These are phyloP conservation scores for Nematolebias whitei DNA, from an alignment of 2,113 vertebrate species.

Conservation along the genomic window DNA sequence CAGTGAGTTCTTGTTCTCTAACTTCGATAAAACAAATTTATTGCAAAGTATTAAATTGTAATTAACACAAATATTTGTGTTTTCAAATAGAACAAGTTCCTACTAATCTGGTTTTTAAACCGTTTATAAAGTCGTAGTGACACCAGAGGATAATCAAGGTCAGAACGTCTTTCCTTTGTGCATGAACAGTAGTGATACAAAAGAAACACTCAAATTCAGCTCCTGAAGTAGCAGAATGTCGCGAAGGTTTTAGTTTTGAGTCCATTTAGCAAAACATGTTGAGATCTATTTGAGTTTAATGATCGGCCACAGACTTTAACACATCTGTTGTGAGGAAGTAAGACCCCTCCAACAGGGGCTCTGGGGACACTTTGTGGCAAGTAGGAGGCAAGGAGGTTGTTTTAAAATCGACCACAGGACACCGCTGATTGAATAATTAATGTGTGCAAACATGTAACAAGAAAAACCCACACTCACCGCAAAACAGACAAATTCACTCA, in stretches of 20 bases:
- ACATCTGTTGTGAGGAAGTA: neutral
- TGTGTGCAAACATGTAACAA: constrained; percentile 50
- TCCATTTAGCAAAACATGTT: neutral
- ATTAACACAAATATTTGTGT: no score
- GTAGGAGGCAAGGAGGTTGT: constrained; percentile 39
- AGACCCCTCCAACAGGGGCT: constrained; percentile 17
- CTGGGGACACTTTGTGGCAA: constrained; percentile 66
- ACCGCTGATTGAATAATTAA: constrained; percentile 78
- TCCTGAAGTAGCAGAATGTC: neutral
- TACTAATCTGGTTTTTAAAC: no score
- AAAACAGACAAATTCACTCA: no score
- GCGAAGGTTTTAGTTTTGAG: neutral
- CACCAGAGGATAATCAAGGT: no score
- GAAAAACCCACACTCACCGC: constrained; percentile 51
- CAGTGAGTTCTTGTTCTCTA: no score
- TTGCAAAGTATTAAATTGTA: no score
- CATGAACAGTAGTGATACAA: no score
- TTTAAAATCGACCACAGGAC: constrained; percentile 71
- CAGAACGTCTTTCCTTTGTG: no score
- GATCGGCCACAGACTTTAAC: neutral
- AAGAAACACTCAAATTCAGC: no score
- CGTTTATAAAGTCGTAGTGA: no score
- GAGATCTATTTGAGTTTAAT: neutral
- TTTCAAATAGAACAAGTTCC: no score
- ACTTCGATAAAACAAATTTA: no score